Evolutionary conservation across 2,888 invertebrate species (phyloP), one percentile per base, ranked within the genome.

Genomic region (Tipula confusa): DNA sequence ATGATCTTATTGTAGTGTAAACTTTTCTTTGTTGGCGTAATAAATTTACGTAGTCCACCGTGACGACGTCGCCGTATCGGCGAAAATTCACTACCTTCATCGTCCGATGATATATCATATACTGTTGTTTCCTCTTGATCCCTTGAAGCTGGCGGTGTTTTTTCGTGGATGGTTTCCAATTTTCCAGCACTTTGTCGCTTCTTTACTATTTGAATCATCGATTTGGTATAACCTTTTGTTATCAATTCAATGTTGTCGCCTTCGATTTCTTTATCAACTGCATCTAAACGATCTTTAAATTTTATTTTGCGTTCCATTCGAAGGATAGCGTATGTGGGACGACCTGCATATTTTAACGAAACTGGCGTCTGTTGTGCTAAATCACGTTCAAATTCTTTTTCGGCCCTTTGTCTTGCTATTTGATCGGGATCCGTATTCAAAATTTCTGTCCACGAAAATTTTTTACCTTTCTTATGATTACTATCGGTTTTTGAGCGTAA

Each of bases 401-500:
- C 89, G 0, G 90, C 90, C 24, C 90, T 87, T 84, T 89, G 89
- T 11, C 90, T 86, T 1, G 90, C 90, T 85, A 90, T 90, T 85
- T 89, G 89, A 86, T 90, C 90, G 0, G 90, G 90, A 87, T 90
- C 89, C 83, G 89, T 89, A 0, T 88, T 89, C 0, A 89, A 86
- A 79, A 90, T 87, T 85, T 90, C 90, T 3, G 89, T 88, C 89
- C 89, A 89, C 13, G 89, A 89, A 84, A 89, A 89, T 85, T 88
- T 89, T 84, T 89, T 89, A 80, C 85, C 85, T 79, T 85, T 85
- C 48, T 83, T 84, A 36, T 84, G 83, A 18, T 84, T 84, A 84
- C 88, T 88, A 31, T 87, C 87, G 9, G 88, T 88, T 85, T 92
- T 92, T 0, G 93, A 92, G 18, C 93, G 90, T 86, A 93, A 89